Evolutionary conservation across 2,113 vertebrate genomes (phyloP).

Genomic region (Plecotus auritus): DNA sequence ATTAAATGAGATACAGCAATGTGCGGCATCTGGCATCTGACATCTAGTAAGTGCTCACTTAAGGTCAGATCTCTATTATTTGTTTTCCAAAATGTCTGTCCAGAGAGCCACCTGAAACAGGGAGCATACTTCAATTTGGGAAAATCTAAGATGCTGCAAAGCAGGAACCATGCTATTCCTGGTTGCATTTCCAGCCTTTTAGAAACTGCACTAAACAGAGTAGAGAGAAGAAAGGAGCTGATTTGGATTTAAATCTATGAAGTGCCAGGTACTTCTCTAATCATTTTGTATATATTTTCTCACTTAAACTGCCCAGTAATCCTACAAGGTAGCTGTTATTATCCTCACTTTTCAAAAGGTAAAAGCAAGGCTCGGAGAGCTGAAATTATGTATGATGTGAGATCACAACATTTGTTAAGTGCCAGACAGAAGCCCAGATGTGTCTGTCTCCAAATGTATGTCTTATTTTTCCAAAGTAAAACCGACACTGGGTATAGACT

Average conservation of each 20-base stretch:
- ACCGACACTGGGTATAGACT: neutral
- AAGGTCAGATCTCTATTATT: neutral
- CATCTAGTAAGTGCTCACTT: neutral
- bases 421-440: constrained; percentile 21
- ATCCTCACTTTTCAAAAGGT: neutral
- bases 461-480: constrained; percentile 25
- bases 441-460: constrained; percentile 16
- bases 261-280: neutral
- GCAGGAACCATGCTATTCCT: neutral
- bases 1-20: neutral
- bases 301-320: neutral
- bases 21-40: too few species aligned
- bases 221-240: neutral
- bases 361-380: constrained; percentile 18
- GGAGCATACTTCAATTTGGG: neutral
- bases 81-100: neutral
- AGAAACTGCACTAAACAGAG: neutral
- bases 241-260: neutral
- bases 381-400: constrained; percentile 40
- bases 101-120: neutral
- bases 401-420: constrained; percentile 2
- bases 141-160: neutral
- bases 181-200: neutral
- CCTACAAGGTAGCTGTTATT: neutral
- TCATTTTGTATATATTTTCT: neutral